Evolutionary conservation across 2,888 invertebrate genomes (phyloP).

Genomic region (Sipha maydis): DNA sequence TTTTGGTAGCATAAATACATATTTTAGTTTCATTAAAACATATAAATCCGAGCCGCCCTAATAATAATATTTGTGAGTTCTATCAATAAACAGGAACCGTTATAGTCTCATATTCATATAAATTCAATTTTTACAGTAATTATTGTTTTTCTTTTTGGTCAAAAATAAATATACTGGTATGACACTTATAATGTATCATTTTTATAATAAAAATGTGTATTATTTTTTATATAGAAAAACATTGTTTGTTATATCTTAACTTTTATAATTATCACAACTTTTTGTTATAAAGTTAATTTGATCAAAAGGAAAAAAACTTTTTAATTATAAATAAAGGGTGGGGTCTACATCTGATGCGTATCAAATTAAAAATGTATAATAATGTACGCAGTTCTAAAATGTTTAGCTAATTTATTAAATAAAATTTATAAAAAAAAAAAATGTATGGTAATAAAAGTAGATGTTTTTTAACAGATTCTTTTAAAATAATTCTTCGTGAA

Average conservation of each 20-base stretch:
- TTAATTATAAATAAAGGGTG: background rate
- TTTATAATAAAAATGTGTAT: background rate
- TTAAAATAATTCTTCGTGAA: too few relatives aligned
- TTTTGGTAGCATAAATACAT: too few relatives aligned
- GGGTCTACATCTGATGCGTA: background rate
- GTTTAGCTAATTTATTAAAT: background rate
- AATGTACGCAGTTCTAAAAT: background rate
- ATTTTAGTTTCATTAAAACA: too few relatives aligned
- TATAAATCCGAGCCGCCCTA: too few relatives aligned
- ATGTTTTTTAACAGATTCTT: too few relatives aligned
- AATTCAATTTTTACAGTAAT: background rate
- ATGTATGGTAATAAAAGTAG: too few relatives aligned
- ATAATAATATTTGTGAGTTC: too few relatives aligned
- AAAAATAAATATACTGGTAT: background rate
- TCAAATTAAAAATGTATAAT: slow-evolving; percentile 2
- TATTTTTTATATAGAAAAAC: background rate
- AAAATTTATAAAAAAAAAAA: background rate
- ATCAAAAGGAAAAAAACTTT: slow-evolving; percentile 5
- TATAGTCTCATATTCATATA: too few relatives aligned
- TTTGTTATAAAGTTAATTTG: background rate
- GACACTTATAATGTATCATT: background rate
- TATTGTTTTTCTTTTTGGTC: background rate
- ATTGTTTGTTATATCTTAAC: slow-evolving; percentile 6
- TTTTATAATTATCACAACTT: background rate
- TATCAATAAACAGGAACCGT: too few relatives aligned